Evolutionary conservation across 2,113 vertebrate genomes (phyloP).

Genomic region (Pelecanoides urinatrix): DNA sequence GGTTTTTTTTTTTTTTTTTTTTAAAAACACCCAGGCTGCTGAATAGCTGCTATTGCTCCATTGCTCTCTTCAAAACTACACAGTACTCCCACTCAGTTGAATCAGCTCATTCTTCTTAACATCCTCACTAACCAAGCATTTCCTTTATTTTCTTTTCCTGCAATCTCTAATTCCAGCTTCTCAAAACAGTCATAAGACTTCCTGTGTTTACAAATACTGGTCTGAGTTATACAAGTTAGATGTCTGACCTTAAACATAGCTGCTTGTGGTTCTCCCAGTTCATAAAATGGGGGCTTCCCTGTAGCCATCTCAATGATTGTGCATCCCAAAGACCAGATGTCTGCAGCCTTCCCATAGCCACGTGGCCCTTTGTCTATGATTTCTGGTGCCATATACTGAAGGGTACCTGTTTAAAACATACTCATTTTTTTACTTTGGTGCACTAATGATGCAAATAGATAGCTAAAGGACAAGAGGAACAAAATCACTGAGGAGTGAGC

Average conservation of each 20-base stretch:
- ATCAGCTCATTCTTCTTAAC: neutral
- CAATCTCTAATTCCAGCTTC: neutral
- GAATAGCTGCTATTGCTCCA: neutral
- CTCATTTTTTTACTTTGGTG: neutral
- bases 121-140: neutral
- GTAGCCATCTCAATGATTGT: slow-evolving; percentile 99
- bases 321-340: slow-evolving; percentile 98
- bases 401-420: slow-evolving; percentile 82
- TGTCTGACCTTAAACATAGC: slow-evolving; percentile 96
- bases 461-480: neutral
- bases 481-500: neutral
- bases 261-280: slow-evolving; percentile 96
- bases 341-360: slow-evolving; percentile 95
- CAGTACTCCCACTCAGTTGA: neutral
- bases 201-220: neutral
- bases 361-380: slow-evolving; percentile 98
- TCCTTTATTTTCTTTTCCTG: neutral
- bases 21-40: neutral
- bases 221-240: neutral
- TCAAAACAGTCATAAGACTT: neutral
- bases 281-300: slow-evolving; percentile 95
- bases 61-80: neutral
- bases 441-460: neutral
- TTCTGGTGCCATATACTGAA: slow-evolving; percentile 99
- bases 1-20: neutral